phyloP scores from a whole-genome alignment of 2,113 vertebrate genomes.

The Odobenus rosmarus region DNA sequence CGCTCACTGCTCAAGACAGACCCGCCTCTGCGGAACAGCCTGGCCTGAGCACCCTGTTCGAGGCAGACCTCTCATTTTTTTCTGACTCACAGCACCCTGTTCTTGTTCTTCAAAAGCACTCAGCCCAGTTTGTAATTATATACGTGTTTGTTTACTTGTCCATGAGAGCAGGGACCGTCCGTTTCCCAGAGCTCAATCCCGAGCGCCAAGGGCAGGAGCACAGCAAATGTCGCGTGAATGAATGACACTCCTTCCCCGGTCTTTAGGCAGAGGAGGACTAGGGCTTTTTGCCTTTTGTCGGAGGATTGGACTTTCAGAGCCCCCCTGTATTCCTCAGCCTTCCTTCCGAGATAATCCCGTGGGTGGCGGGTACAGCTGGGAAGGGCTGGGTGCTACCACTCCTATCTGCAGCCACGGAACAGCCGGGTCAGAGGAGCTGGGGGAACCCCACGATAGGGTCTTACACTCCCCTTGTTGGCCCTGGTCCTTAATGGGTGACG shows the following conservation, averaged over 20 bases:
- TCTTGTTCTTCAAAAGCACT: slow-evolving; percentile 56
- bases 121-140: slow-evolving; percentile 53
- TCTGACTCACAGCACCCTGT: neutral
- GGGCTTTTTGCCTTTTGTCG: neutral
- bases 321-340: neutral
- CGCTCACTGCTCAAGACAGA: neutral
- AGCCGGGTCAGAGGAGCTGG: neutral
- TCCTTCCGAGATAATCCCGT: neutral
- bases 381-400: neutral
- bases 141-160: slow-evolving; percentile 58
- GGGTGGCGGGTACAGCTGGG: neutral
- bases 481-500: neutral
- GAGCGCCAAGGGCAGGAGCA: neutral
- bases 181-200: neutral
- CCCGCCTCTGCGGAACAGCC: neutral
- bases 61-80: neutral
- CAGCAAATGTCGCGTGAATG: neutral
- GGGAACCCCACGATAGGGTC: neutral
- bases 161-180: neutral
- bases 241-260: neutral
- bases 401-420: neutral
- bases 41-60: neutral
- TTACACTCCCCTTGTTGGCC: slow-evolving; percentile 6
- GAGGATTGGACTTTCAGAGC: neutral
- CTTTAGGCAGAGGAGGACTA: neutral